Evolutionary conservation across 1,140 invertebrate genomes (phyloP), one percentile per base, ranked within the genome.

Genomic region (Telenomus remus): DNA sequence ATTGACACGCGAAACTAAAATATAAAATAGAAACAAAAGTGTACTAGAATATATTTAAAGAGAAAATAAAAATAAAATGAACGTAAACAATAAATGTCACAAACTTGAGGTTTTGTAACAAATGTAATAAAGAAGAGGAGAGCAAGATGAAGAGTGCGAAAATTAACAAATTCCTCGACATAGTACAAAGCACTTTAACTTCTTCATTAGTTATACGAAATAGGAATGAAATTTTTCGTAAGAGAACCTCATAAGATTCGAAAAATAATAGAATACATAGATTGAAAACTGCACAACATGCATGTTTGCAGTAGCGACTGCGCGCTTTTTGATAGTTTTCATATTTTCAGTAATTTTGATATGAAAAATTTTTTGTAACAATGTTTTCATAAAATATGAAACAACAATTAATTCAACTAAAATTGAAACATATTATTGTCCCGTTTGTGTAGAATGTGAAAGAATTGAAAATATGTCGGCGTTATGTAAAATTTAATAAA

Each of bases 161-260:
- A 72, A 81, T 83, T 85, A 81, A 86, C 81, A 87, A 87, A 86
- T 84, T 86, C 85, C 83, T 87, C 79, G 82, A 86, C 79, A 87
- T 86, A 87, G 86, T 87, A 87, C 86, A 87, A 87, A 87, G 78
- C 84, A 84, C 82, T 83, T 81, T 85, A 85, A 82, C 78, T 81
- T 82, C 79, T 83, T 81, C 80, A 78, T 85, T 86, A 85, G 83
- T 77, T 56, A 84, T 83, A 81, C 51, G 51, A 51, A 53, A 71
- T 66, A 72, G 43, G 7, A 44, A 54, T 51, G 61, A 64, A 55
- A 46, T 27, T 27, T 27, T 27, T 3, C 1, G 19, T 27, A 27
- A 27, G 19, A 6, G 19, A 27, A 27, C 19, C 19, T 27, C 19
- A 3, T n/a, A 51, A 39, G 49, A 42, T 37, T 47, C 11, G 10